Conservation (phyloP, 64 coral and sea anemone species). For the Hydrozoanthus tunicans region DNA sequence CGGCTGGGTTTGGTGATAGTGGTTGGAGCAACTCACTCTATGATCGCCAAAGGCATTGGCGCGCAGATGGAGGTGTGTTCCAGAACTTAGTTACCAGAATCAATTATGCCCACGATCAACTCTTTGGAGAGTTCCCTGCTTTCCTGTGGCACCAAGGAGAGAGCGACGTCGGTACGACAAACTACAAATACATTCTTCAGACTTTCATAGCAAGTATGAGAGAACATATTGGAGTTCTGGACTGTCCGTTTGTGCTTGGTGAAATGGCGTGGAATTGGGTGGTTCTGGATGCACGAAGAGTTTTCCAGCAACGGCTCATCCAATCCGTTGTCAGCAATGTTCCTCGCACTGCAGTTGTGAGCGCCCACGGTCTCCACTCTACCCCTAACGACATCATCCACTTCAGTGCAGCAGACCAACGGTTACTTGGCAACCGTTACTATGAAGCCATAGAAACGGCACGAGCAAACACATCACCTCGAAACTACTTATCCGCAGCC, state of each 20-base stretch:
- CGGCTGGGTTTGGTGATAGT: no score
- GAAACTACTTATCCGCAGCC: background rate
- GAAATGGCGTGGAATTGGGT: slow-evolving; percentile 7
- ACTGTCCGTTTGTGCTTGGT: slow-evolving; percentile 9
- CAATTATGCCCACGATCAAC: background rate
- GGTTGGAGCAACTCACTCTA: no score
- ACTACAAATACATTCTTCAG: slow-evolving; percentile 20
- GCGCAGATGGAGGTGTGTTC: no score
- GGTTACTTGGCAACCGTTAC: background rate
- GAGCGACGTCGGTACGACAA: background rate
- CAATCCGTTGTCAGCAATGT: background rate
- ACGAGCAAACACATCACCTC: background rate
- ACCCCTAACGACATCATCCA: background rate
- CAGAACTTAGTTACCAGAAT: no score
- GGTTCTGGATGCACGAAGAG: background rate
- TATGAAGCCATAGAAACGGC: background rate
- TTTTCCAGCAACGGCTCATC: background rate
- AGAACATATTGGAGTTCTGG: background rate
- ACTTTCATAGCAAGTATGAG: background rate
- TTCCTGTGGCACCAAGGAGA: background rate
- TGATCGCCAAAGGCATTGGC: no score
- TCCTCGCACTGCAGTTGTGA: background rate
- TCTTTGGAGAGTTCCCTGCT: background rate
- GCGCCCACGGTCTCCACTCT: background rate
- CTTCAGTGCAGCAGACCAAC: background rate